These are phyloP conservation scores for Serranus cabrilla DNA, from an alignment of 2,797 vertebrate genomes.

Conservation along the genomic window DNA sequence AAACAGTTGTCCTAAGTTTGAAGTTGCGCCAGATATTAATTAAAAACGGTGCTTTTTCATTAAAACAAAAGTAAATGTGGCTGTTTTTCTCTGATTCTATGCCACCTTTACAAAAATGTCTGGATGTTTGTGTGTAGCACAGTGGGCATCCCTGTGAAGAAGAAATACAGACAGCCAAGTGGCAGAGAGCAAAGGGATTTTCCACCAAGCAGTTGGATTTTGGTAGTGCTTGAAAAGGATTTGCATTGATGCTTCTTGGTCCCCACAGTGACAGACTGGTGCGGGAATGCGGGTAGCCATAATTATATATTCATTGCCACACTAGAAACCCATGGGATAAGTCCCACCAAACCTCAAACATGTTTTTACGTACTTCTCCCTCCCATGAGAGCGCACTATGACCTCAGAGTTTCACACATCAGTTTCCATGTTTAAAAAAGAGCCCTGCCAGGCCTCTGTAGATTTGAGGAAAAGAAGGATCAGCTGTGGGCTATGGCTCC, in stretches of 20 bases:
- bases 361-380: constrained; percentile 29
- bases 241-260: constrained; percentile 43
- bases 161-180: constrained; percentile 19
- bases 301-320: constrained; percentile 60
- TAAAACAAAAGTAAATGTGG: neutral
- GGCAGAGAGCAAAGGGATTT: constrained; percentile 50
- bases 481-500: constrained; percentile 22
- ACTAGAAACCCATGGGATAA: constrained; percentile 44
- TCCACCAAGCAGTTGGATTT: constrained; percentile 51
- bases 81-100: constrained; percentile 1
- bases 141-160: constrained; percentile 2
- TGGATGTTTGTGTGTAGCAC: constrained; percentile 15
- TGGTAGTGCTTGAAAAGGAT: constrained; percentile 39
- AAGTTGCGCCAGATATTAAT: neutral
- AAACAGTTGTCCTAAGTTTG: constrained; percentile 9
- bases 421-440: constrained; percentile 30
- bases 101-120: constrained; percentile 4
- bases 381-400: constrained; percentile 21
- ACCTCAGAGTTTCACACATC: constrained; percentile 55
- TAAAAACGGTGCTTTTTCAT: neutral
- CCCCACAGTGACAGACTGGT: constrained; percentile 52
- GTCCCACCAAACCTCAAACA: constrained; percentile 56
- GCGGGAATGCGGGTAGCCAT: constrained; percentile 61
- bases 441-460: constrained; percentile 1
- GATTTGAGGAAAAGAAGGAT: constrained; percentile 29